Base-by-base conservation (phyloP, 2,888 invertebrate species). In the Stictocephala bisonia region DNA sequence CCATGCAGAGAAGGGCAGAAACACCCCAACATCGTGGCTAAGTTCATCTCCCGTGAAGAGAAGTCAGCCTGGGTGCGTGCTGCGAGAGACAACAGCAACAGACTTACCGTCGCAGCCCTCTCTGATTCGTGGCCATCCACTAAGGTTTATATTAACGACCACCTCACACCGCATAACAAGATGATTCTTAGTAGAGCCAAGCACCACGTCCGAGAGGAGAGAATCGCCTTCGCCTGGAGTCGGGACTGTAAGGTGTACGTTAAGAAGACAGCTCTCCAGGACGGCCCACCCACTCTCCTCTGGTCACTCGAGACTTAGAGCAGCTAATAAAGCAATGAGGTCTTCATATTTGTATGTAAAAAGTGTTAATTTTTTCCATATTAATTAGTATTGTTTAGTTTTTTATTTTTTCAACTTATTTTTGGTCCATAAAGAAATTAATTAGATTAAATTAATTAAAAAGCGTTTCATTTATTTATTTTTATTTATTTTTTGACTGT, bases 101-200 rank as follows among this genome's bases (percentile, higher is more conserved):
- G 31, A 15, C 26, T 60, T 13, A 60, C 31, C 1, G 22, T 20
- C 20, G 60, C 60, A 24, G 40, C 31, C 3, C 15, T 60, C 7
- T 31, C 22, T 20, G 40, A 40, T 18, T 60, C 60, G 11, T 66
- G 41, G 41, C 41, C 24, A 13, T 41, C 44, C 2, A 35, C 31
- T 18, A 20, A 22, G 22, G 20, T 66, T 15, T 66, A 44, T 26
- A 66, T 66, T n/a, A 66, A 66, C 15, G 66, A 66, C 3, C 66
- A 66, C 27, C 44, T 66, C 2, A 66, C 66, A 4, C 3, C 41
- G 2, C 41, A 66, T 31, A 41, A 66, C 27, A 66, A 60, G 41
- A 18, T 6, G 35, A 40, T 60, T 22, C 60, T 60, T n/a, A 20
- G 60, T 3, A 35, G n/a, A n/a, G 66, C 66, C 2, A 13, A 41